Evolutionary conservation across 1,140 invertebrate species (phyloP), one percentile per base, ranked within the genome.

Genomic region (Parasteatoda tepidariorum): DNA sequence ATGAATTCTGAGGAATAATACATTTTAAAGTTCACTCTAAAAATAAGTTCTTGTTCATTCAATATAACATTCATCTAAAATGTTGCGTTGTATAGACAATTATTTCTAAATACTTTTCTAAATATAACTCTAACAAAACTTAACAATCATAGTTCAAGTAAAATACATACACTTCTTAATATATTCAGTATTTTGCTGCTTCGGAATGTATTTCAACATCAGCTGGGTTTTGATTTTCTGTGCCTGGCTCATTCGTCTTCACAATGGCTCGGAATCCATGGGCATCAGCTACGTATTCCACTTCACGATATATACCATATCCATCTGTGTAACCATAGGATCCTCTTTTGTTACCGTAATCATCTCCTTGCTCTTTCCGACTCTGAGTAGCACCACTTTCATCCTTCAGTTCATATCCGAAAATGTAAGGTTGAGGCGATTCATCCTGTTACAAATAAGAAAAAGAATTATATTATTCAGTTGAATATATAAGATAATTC

Each of bases 191-290:
- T 9, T 64, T 78, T 18, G 30, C 41, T 18, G 62, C 76, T 59
- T 79, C 76, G 2, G 76, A 79, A 7, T 55, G 62, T 11, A 79
- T 79, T 26, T 67, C 9, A 3, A 79, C 76, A 30, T 79, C 76
- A 24, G 74, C 74, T 22, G 74, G 74, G 13, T 78, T 54, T 24
- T 78, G 34, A 26, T 64, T 66, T 2, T 54, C 59, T 18, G 74
- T 78, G 13, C 76, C 76, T 0, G 76, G 76, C 28, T 79, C 76
- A 48, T 79, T 79, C 11, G 76, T 79, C 41, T 79, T 79, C 5
- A 79, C 33, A 2, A 79, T 18, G 3, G 76, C 76, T 26, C 76
- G 13, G 62, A 79, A 79, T 2, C 76, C 76, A 48, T 79, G 41
- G 15, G 62, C 48, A 6, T 79, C 76, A 18, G 76, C 76, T 5